Conservation (phyloP, 2,113 vertebrate species). For the Candoia aspera region DNA sequence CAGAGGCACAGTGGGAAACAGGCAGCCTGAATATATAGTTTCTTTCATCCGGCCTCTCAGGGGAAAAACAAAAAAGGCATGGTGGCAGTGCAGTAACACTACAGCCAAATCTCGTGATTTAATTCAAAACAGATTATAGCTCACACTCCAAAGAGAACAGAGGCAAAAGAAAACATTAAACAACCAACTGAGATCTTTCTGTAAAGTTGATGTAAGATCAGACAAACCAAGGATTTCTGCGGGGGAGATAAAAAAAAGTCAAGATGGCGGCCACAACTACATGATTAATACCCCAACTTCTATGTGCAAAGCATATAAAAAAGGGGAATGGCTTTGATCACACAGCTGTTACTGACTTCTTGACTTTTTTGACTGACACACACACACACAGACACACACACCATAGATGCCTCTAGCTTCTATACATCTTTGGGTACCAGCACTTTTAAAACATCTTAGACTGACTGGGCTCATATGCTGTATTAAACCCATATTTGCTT, state of each 20-base stretch:
- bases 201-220: not conserved
- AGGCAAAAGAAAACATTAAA: not conserved
- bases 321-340: not conserved
- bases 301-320: not conserved
- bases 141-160: not conserved
- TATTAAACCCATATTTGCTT: not conserved
- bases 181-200: not conserved
- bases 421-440: not conserved
- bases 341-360: not conserved
- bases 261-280: not conserved
- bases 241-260: not conserved
- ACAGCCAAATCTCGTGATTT: not conserved
- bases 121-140: not conserved
- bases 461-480: not conserved
- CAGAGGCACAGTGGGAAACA: slow-evolving; percentile 36
- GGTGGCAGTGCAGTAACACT: not conserved
- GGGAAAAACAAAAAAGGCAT: not conserved
- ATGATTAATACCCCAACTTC: not conserved
- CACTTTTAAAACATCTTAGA: not conserved
- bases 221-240: not conserved
- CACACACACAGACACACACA: not conserved
- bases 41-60: slow-evolving; percentile 12
- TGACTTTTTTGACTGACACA: not conserved
- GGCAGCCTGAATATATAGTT: not conserved
- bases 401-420: not conserved